These are phyloP conservation scores for Sapayoa aenigma DNA, from an alignment of 2,113 vertebrate species.

Conservation along the genomic window DNA sequence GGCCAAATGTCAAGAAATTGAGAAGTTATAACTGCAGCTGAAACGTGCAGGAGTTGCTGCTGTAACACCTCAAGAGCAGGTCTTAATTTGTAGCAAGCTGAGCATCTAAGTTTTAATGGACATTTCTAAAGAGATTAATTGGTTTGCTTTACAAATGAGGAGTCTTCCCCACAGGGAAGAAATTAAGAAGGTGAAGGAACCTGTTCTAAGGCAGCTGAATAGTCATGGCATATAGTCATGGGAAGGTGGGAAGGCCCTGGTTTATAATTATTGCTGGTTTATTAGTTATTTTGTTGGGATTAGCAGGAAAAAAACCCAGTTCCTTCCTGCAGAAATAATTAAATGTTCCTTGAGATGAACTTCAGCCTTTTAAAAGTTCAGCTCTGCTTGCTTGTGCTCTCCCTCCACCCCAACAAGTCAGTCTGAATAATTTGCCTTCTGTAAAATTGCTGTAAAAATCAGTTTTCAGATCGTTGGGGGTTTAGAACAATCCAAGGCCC, in stretches of 20 bases:
- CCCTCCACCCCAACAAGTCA: neutral
- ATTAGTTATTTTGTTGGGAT: neutral
- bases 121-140: neutral
- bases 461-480: neutral
- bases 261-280: neutral
- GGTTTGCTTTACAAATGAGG: constrained; percentile 1
- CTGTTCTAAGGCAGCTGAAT: neutral
- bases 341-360: constrained; percentile 7
- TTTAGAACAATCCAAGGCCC: neutral
- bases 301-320: neutral
- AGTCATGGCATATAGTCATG: neutral
- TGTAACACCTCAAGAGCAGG: neutral
- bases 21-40: neutral
- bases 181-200: neutral
- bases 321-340: neutral
- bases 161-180: neutral
- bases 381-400: neutral
- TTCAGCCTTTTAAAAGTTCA: neutral
- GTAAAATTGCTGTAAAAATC: neutral
- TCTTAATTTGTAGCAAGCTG: neutral
- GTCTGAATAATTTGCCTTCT: constrained; percentile 12
- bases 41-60: neutral
- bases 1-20: constrained; percentile 16
- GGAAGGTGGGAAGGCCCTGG: neutral
- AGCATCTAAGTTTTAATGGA: neutral